Evolutionary conservation across 2,113 vertebrate genomes (phyloP).

Genomic region (Triplophysa tibetana): DNA sequence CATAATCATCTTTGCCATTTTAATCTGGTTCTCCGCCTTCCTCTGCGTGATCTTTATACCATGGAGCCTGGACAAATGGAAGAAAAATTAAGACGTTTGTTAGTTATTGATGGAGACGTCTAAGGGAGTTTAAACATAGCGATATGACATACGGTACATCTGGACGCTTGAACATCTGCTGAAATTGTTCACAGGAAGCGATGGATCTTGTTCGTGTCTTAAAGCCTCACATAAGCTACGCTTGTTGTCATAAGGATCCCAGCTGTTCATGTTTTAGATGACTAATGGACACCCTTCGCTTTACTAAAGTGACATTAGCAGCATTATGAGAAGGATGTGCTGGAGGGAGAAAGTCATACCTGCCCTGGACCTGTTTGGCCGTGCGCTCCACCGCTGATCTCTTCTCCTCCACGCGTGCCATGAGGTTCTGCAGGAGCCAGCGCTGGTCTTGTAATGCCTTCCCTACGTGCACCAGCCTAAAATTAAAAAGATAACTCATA

Average conservation of each 20-base stretch:
- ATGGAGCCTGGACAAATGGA: conserved; percentile 78
- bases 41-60: conserved; percentile 90
- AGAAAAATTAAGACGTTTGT: conserved; percentile 55
- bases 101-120: conserved; percentile 33
- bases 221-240: neutral
- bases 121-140: conserved; percentile 6
- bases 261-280: neutral
- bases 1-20: conserved; percentile 98
- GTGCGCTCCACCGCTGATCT: conserved; percentile 74
- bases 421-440: conserved; percentile 77
- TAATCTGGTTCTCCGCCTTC: conserved; percentile 97
- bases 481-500: neutral
- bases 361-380: conserved; percentile 77
- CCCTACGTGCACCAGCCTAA: conserved; percentile 72
- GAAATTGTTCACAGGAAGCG: neutral
- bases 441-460: conserved; percentile 78
- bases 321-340: neutral
- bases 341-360: conserved; percentile 60
- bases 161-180: conserved; percentile 14
- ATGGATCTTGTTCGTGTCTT: conserved; percentile 5
- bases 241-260: neutral
- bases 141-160: conserved; percentile 5
- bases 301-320: conserved; percentile 11
- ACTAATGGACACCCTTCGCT: neutral
- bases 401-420: conserved; percentile 76